These are phyloP conservation scores for Caprella mutica DNA, from an alignment of 2,888 invertebrate genomes.

Conservation along the genomic window DNA sequence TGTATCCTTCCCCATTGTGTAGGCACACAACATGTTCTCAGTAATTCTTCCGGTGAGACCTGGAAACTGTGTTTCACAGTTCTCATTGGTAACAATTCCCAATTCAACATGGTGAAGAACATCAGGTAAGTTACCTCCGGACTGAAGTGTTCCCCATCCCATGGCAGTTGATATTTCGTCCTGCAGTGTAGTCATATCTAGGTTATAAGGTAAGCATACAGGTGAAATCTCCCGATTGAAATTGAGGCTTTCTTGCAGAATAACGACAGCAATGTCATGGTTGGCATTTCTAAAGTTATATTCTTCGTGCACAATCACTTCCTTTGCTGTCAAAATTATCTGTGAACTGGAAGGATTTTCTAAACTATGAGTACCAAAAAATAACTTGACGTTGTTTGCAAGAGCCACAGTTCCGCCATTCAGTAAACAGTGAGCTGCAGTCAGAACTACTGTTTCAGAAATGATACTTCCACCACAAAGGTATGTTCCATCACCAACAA, in stretches of 20 bases:
- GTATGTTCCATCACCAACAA: background rate
- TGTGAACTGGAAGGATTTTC: background rate
- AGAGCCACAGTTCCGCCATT: background rate
- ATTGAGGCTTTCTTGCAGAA: background rate
- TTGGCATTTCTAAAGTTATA: conserved; percentile 1
- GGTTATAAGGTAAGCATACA: conserved; percentile 14
- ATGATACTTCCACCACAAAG: conserved; percentile 15
- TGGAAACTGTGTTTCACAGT: background rate
- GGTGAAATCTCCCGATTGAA: conserved; percentile 8
- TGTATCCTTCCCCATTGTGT: conserved; percentile 12
- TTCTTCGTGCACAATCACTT: conserved; percentile 6
- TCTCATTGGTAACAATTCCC: conserved; percentile 3
- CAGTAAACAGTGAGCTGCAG: conserved; percentile 21
- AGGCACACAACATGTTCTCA: conserved; percentile 21
- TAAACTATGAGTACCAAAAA: conserved; percentile 16
- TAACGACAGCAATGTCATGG: conserved; percentile 17
- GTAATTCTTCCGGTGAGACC: conserved; percentile 8
- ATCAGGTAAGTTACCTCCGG: background rate
- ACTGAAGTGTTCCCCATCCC: conserved; percentile 17
- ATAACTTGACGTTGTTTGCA: too few species aligned
- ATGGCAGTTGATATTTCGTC: conserved; percentile 8
- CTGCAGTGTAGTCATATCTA: background rate
- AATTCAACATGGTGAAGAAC: conserved; percentile 12
- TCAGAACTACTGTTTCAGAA: conserved; percentile 10
- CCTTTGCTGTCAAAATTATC: background rate